Percentiles rank a stretch among this genome's conserved stretches.
Conservation (phyloP, 2,888 invertebrate genomes). For the Pseudanteris insignis region DNA sequence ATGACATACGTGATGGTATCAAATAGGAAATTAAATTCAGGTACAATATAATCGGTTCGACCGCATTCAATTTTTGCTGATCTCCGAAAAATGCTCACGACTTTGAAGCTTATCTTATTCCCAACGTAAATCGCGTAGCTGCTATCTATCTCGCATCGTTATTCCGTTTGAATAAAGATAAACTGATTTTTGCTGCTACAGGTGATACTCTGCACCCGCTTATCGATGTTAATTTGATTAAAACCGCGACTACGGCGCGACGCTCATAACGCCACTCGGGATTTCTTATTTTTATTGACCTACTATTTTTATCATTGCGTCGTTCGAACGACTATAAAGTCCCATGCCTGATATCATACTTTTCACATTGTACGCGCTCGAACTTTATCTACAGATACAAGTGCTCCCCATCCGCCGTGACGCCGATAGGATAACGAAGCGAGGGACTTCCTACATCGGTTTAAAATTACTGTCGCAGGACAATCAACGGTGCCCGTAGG, state of each 20-base stretch:
- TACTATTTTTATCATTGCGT: slow-evolving; percentile 21
- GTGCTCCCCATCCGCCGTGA: slow-evolving; percentile 53
- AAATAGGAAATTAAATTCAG: too few relatives aligned
- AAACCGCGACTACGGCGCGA: slow-evolving; percentile 3
- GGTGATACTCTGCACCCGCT: slow-evolving; percentile 7
- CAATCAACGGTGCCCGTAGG: slow-evolving; percentile 53
- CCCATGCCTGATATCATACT: slow-evolving; percentile 33
- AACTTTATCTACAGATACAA: slow-evolving; percentile 45
- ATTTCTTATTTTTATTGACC: too few relatives aligned
- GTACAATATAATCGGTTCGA: too few relatives aligned
- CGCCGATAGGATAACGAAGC: slow-evolving; percentile 58
- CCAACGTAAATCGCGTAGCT: not conserved
- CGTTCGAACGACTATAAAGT: slow-evolving; percentile 22
- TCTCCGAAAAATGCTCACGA: too few relatives aligned
- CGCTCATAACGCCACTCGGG: not conserved
- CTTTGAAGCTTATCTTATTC: not conserved
- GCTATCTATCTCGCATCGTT: not conserved
- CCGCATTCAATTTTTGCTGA: too few relatives aligned
- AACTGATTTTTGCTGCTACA: slow-evolving; percentile 6
- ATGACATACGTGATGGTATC: too few relatives aligned
- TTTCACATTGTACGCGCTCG: slow-evolving; percentile 47
- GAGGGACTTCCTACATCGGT: slow-evolving; percentile 56
- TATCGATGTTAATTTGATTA: slow-evolving; percentile 23
- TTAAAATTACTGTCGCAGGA: slow-evolving; percentile 54
- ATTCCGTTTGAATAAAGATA: slow-evolving; percentile 6